phyloP scores from a whole-genome alignment of 2,888 invertebrate species.

The Hydroisotoma schaefferi region DNA sequence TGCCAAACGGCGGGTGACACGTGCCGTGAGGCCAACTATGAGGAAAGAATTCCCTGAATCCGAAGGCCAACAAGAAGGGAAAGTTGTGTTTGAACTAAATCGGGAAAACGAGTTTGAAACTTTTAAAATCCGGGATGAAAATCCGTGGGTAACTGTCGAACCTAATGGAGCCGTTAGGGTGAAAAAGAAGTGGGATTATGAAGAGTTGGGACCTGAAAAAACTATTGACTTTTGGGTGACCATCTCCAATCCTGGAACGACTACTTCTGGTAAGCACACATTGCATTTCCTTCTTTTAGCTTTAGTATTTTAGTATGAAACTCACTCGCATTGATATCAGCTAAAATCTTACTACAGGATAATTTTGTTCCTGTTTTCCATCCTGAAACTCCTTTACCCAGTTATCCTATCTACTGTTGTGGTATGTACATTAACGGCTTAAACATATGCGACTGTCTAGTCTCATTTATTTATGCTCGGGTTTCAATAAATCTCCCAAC shows the following conservation, averaged over 20 bases:
- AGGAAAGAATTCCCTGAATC: slow-evolving; percentile 87
- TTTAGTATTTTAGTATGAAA: background rate
- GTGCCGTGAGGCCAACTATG: slow-evolving; percentile 91
- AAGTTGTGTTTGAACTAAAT: slow-evolving; percentile 82
- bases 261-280: slow-evolving; percentile 63
- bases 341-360: background rate
- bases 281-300: slow-evolving; percentile 1
- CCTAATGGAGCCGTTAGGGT: slow-evolving; percentile 87
- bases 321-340: background rate
- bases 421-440: too few relatives aligned
- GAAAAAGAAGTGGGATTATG: slow-evolving; percentile 96
- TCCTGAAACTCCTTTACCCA: too few relatives aligned
- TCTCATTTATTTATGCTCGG: slow-evolving; percentile 1
- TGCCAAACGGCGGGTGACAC: slow-evolving; percentile 66
- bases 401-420: too few relatives aligned
- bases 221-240: slow-evolving; percentile 95
- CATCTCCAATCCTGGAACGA: slow-evolving; percentile 83
- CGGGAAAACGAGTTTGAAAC: slow-evolving; percentile 89
- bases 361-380: too few relatives aligned
- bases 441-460: too few relatives aligned
- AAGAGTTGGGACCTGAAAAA: slow-evolving; percentile 88
- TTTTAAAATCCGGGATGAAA: slow-evolving; percentile 88
- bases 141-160: slow-evolving; percentile 90
- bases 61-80: slow-evolving; percentile 82
- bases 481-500: slow-evolving; percentile 2